Evolutionary conservation across 2,797 vertebrate genomes (phyloP).

Genomic region (Lemur catta): DNA sequence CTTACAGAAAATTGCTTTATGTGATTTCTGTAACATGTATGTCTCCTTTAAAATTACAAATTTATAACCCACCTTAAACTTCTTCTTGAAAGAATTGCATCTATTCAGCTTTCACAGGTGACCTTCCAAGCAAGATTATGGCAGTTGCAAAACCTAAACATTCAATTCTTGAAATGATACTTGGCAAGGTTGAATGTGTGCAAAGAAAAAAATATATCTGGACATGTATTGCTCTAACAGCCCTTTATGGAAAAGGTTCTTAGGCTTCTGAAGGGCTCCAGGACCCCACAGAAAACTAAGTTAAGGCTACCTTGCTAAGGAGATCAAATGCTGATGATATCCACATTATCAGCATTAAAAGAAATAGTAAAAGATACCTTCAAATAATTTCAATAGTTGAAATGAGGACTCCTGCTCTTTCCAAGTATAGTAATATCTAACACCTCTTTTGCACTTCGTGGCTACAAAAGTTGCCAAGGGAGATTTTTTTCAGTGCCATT

Average conservation of each 20-base stretch:
- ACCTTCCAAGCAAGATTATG: constrained; percentile 59
- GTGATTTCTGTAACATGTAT: background rate
- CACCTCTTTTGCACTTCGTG: constrained; percentile 73
- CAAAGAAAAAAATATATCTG: constrained; percentile 27
- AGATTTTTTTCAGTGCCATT: constrained; percentile 76
- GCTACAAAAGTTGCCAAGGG: constrained; percentile 78
- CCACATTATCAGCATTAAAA: constrained; percentile 11
- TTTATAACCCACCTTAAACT: constrained; percentile 11
- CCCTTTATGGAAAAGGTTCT: constrained; percentile 5
- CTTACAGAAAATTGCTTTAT: constrained; percentile 3
- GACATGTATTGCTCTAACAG: constrained; percentile 23
- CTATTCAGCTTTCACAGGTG: constrained; percentile 58
- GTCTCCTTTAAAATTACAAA: constrained; percentile 38
- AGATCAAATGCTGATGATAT: background rate
- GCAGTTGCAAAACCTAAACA: constrained; percentile 43
- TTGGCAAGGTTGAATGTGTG: constrained; percentile 38
- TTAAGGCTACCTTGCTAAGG: background rate
- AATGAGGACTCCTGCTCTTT: constrained; percentile 76
- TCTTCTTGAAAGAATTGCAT: constrained; percentile 40
- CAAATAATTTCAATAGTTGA: constrained; percentile 72
- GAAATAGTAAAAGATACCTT: constrained; percentile 53
- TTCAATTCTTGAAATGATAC: constrained; percentile 56
- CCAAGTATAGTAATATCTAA: constrained; percentile 78
- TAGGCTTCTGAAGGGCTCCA: background rate
- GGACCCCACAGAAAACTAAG: background rate